phyloP scores from a whole-genome alignment of 2,797 vertebrate species.

The Pseudochirops cupreus region DNA sequence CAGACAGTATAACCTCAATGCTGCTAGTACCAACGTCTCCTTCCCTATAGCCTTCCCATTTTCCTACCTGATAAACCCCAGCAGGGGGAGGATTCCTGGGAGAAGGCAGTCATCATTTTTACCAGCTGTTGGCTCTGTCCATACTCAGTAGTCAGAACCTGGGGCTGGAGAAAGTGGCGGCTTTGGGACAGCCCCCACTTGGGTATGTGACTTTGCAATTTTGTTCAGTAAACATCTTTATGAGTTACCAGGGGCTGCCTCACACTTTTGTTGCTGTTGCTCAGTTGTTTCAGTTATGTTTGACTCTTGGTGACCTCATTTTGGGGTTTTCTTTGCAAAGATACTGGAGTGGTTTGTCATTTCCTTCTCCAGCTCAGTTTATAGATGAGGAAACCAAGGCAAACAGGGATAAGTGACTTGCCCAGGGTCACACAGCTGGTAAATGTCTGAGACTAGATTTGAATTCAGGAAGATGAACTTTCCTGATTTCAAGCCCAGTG shows the following conservation, averaged over 20 bases:
- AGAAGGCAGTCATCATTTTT: too few relatives aligned
- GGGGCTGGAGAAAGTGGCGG: background rate
- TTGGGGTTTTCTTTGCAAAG: background rate
- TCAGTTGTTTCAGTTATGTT: background rate
- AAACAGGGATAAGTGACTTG: background rate
- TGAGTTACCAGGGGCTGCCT: background rate
- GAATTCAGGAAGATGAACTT: background rate
- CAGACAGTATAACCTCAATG: background rate
- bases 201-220: background rate
- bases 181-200: background rate
- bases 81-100: too few relatives aligned
- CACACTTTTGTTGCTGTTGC: background rate
- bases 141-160: background rate
- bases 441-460: background rate
- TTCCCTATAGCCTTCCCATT: background rate
- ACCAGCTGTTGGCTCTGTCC: background rate
- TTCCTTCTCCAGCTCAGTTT: background rate
- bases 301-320: background rate
- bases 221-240: background rate
- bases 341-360: background rate
- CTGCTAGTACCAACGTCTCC: background rate
- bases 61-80: background rate
- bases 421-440: background rate
- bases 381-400: background rate
- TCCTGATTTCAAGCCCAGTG: background rate